Conservation (phyloP, 1,140 invertebrate species). For the Drosophila kanapiae region DNA sequence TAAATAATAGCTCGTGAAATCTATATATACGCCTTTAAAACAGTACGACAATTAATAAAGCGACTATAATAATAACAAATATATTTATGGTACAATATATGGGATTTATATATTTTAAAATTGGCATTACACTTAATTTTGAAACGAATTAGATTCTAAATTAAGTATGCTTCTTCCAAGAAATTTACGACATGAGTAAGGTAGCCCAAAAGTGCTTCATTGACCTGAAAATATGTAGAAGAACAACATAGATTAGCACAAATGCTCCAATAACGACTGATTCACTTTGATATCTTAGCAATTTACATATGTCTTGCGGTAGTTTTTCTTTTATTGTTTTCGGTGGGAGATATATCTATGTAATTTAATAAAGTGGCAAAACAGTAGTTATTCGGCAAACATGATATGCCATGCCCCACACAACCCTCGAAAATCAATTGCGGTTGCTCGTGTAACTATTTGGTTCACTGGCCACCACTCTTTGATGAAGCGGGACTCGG, state of each 20-base stretch:
- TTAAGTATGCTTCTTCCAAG: no score
- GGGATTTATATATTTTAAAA: no score
- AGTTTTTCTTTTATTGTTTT: conserved; percentile 43
- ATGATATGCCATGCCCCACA: conserved; percentile 36
- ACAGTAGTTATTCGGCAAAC: conserved; percentile 48
- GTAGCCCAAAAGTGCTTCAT: neutral
- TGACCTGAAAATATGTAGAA: no score
- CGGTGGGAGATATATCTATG: conserved; percentile 5
- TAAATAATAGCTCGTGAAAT: no score
- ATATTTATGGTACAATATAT: no score
- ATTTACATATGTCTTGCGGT: conserved; percentile 34
- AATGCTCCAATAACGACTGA: neutral
- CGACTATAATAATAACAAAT: no score
- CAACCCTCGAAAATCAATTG: conserved; percentile 66
- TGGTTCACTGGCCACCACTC: conserved; percentile 51
- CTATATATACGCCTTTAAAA: no score
- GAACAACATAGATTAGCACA: no score
- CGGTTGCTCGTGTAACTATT: conserved; percentile 60
- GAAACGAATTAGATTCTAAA: no score
- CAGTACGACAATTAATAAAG: no score
- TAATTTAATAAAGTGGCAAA: conserved; percentile 57
- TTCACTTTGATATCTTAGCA: conserved; percentile 10
- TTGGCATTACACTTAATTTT: no score
- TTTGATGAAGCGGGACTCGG: conserved; percentile 7
- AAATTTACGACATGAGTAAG: neutral